These are phyloP conservation scores for Cynocephalus volans DNA, from an alignment of 2,113 vertebrate species.

Conservation along the genomic window DNA sequence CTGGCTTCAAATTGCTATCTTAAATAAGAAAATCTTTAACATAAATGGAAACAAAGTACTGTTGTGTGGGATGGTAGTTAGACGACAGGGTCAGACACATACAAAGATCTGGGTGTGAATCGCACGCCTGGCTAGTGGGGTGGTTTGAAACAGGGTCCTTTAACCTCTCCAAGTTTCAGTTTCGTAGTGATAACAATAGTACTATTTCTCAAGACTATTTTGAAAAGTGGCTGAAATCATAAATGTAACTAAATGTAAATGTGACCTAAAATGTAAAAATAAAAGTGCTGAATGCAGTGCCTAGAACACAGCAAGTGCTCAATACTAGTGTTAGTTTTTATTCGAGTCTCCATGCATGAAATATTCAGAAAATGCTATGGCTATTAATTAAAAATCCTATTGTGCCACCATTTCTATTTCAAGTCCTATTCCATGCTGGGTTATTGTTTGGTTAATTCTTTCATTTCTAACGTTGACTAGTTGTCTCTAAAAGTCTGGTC, in stretches of 20 bases:
- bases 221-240: background rate
- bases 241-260: background rate
- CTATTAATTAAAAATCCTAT: background rate
- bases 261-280: background rate
- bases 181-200: background rate
- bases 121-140: accelerated
- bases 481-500: background rate
- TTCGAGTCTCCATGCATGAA: background rate
- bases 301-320: background rate
- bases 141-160: background rate
- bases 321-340: background rate
- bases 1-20: background rate
- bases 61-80: background rate
- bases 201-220: background rate
- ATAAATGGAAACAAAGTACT: background rate
- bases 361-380: background rate
- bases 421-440: background rate
- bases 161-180: background rate
- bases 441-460: background rate
- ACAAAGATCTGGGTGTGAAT: background rate
- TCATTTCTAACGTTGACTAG: background rate
- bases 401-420: background rate
- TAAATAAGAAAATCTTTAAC: background rate
- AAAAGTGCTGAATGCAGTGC: background rate
- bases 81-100: background rate